Evolutionary conservation across 2,797 vertebrate species (phyloP).

Genomic region (Orestias chungarensis): DNA sequence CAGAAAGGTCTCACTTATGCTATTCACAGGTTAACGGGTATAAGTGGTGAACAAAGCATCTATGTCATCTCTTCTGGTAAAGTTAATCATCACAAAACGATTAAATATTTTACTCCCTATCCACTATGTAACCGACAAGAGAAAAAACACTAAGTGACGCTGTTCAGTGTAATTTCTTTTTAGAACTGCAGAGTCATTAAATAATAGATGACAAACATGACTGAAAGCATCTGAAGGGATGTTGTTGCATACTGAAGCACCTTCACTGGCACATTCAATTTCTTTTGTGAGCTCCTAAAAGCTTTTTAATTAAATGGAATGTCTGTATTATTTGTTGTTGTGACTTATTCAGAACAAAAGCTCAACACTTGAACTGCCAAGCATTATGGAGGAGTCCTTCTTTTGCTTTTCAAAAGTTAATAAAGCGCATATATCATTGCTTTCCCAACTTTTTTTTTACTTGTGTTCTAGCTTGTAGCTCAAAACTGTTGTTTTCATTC

Average conservation of each 20-base stretch:
- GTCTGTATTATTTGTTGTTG: conserved; percentile 3
- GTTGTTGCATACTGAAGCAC: not conserved
- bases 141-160: not conserved
- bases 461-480: not conserved
- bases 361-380: not conserved
- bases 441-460: not conserved
- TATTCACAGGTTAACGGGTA: conserved; percentile 1
- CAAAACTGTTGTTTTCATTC: not conserved
- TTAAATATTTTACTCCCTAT: conserved; percentile 3
- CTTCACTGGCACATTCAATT: conserved; percentile 2
- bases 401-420: not conserved
- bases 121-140: not conserved
- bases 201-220: conserved; percentile 4
- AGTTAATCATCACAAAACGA: not conserved
- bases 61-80: not conserved
- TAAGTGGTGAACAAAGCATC: not conserved
- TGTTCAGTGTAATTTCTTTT: not conserved
- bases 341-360: not conserved
- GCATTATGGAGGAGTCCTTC: not conserved
- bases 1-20: not conserved
- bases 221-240: not conserved
- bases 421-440: not conserved
- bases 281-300: conserved; percentile 4
- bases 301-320: conserved; percentile 16
- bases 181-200: conserved; percentile 1